These are phyloP conservation scores for Pogonognathellus flavescens DNA, from an alignment of 1,140 invertebrate genomes.

Conservation along the genomic window DNA sequence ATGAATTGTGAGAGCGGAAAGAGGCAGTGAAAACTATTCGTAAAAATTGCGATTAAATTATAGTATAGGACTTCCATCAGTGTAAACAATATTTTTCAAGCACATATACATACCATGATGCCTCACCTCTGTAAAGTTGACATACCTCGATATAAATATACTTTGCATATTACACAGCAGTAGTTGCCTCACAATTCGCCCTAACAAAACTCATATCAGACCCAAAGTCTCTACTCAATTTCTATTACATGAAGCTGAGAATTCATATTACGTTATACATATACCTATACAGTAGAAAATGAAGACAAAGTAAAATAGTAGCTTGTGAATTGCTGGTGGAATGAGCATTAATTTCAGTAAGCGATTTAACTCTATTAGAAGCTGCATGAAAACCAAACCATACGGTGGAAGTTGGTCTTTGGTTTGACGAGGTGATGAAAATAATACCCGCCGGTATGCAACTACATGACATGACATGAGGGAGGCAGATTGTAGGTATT, in stretches of 20 bases:
- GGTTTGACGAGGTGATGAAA: conserved; percentile 39
- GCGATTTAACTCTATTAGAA: not conserved
- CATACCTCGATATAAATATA: no score
- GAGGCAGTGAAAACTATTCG: conserved; percentile 15
- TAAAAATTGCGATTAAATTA: conserved; percentile 27
- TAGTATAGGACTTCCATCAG: not conserved
- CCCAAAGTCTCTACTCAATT: no score
- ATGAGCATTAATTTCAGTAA: not conserved
- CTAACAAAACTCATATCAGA: no score
- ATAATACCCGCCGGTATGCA: conserved; percentile 45
- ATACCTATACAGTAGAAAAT: no score
- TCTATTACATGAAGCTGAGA: no score
- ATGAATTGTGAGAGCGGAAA: conserved; percentile 31
- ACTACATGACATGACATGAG: conserved; percentile 44
- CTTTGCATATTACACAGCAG: no score
- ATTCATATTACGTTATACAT: no score
- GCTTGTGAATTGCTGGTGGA: conserved; percentile 1
- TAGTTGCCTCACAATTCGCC: no score
- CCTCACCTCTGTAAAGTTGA: no score
- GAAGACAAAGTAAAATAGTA: not conserved
- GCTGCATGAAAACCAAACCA: conserved; percentile 10
- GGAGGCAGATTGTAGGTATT: conserved; percentile 37
- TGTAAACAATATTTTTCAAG: no score
- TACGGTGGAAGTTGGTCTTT: conserved; percentile 15
- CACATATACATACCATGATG: no score